Conservation (phyloP, 2,888 invertebrate genomes). For the Spisula subtruncata region DNA sequence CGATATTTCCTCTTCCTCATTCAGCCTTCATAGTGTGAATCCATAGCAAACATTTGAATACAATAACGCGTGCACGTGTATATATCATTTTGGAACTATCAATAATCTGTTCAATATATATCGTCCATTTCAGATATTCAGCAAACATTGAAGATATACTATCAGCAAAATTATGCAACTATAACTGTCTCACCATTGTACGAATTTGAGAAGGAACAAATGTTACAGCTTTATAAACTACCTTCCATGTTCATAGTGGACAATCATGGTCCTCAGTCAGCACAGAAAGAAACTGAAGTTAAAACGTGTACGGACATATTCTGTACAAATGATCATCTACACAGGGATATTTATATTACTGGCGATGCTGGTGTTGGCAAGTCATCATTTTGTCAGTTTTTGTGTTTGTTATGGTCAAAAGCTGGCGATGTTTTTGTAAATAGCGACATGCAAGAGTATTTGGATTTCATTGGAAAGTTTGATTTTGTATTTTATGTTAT, state of each 20-base stretch:
- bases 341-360: background rate
- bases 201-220: background rate
- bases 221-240: background rate
- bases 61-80: no score
- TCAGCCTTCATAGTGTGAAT: no score
- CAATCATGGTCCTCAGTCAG: background rate
- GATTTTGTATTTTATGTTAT: slow-evolving; percentile 4
- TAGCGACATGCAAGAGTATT: background rate
- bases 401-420: background rate
- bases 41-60: no score
- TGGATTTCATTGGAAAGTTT: background rate
- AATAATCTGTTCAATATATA: no score
- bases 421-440: background rate
- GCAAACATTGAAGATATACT: background rate
- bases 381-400: background rate
- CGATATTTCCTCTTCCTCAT: no score
- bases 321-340: background rate
- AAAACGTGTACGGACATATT: background rate
- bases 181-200: background rate
- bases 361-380: slow-evolving; percentile 3
- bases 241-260: background rate
- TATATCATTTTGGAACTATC: no score
- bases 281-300: background rate
- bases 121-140: background rate
- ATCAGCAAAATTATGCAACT: background rate